These are phyloP conservation scores for Falcunculus frontatus DNA, from an alignment of 2,113 vertebrate genomes.

Conservation along the genomic window DNA sequence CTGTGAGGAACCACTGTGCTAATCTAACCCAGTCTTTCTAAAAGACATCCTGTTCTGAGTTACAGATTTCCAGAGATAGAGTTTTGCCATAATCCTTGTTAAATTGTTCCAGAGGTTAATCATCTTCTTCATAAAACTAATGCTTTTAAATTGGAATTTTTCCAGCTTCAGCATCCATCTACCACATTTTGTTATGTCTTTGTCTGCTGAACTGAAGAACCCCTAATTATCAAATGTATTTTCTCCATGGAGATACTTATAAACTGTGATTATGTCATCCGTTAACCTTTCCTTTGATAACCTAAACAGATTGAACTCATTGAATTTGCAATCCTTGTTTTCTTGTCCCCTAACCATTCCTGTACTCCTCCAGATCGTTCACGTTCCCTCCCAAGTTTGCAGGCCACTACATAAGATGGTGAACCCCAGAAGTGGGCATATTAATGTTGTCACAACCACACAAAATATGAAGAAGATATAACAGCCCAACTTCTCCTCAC, in stretches of 20 bases:
- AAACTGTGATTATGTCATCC: conserved; percentile 44
- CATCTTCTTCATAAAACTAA: conserved; percentile 6
- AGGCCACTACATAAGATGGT: background rate
- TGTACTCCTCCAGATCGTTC: background rate
- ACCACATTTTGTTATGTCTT: conserved; percentile 39
- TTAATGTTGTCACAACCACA: background rate
- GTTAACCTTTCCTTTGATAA: conserved; percentile 44
- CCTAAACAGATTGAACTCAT: conserved; percentile 14
- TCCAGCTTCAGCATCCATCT: background rate
- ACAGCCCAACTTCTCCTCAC: background rate
- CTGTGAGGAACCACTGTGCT: background rate
- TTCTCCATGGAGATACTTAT: conserved; percentile 24
- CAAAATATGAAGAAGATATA: background rate
- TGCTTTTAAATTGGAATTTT: background rate
- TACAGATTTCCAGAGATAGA: background rate
- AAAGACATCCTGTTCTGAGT: background rate
- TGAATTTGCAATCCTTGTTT: background rate
- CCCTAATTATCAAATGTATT: background rate
- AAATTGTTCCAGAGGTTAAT: conserved; percentile 18
- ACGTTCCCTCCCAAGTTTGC: background rate
- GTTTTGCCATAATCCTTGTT: background rate
- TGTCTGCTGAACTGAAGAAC: conserved; percentile 16
- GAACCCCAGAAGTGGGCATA: background rate
- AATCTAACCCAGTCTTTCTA: background rate
- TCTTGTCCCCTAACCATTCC: background rate